Evolutionary conservation across 2,797 vertebrate genomes (phyloP).

Genomic region (Holocentrus rufus): DNA sequence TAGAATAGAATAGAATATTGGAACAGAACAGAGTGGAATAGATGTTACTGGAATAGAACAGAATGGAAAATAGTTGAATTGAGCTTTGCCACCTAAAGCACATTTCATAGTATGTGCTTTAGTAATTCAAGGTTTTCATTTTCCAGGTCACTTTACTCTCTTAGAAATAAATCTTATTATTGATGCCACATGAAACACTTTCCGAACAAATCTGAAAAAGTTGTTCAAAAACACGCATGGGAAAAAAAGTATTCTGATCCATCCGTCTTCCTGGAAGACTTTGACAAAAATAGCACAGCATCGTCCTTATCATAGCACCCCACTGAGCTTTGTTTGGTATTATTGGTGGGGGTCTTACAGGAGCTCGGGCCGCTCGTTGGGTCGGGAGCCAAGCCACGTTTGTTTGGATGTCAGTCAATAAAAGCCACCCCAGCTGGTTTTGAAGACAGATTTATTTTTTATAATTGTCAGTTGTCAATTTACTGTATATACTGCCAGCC

Average conservation of each 20-base stretch:
- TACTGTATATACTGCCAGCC: background rate
- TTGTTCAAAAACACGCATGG: constrained; percentile 21
- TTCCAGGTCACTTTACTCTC: background rate
- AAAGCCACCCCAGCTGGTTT: background rate
- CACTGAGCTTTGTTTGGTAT: constrained; percentile 51
- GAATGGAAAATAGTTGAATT: background rate
- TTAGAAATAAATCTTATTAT: background rate
- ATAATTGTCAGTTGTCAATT: background rate
- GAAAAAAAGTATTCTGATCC: constrained; percentile 30
- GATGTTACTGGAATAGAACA: background rate
- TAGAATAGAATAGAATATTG: background rate
- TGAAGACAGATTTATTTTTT: background rate
- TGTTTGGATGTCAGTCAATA: constrained; percentile 8
- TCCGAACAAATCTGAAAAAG: background rate
- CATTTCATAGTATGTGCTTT: no score
- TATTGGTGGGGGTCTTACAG: background rate
- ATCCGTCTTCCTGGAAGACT: constrained; percentile 47
- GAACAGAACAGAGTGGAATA: background rate
- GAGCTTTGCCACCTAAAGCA: no score
- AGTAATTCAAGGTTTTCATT: no score
- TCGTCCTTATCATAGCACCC: constrained; percentile 27
- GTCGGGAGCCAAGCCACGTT: background rate
- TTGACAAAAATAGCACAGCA: background rate
- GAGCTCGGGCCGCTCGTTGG: constrained; percentile 5
- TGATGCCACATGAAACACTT: background rate